A percentile compares a stretch with the other conserved stretches of the same genome.
Conservation (phyloP, 2,888 invertebrate genomes). For the Dynastes hyllus region DNA sequence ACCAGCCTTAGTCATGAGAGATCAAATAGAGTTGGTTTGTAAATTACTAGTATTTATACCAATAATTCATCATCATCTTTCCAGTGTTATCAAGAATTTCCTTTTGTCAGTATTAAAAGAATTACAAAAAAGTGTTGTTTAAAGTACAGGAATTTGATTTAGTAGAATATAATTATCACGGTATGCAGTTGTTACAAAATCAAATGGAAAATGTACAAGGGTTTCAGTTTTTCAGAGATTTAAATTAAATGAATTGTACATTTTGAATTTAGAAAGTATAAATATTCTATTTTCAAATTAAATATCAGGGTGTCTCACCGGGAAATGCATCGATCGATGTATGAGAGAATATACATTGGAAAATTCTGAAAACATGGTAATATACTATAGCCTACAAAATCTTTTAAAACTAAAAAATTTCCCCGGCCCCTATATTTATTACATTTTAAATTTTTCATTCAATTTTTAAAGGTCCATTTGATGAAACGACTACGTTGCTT, state of each 20-base stretch:
- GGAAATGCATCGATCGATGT: too few relatives aligned
- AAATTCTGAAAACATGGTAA: too few relatives aligned
- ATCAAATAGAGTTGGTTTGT: constrained; percentile 84
- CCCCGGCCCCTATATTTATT: too few relatives aligned
- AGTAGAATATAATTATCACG: constrained; percentile 90
- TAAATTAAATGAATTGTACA: constrained; percentile 72
- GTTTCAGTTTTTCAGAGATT: constrained; percentile 86
- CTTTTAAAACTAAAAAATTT: too few relatives aligned
- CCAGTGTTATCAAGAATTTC: constrained; percentile 82
- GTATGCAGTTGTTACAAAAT: constrained; percentile 83
- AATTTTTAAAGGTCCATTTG: too few relatives aligned
- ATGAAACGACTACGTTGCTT: too few relatives aligned
- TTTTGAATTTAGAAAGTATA: too few relatives aligned
- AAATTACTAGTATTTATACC: constrained; percentile 86
- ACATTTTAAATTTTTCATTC: too few relatives aligned
- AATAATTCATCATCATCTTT: constrained; percentile 81
- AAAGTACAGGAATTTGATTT: constrained; percentile 79
- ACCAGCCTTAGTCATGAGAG: constrained; percentile 79
- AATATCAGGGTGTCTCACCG: too few relatives aligned
- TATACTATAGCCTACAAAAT: too few relatives aligned
- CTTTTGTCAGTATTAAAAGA: constrained; percentile 79
- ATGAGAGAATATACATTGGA: too few relatives aligned
- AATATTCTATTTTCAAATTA: too few relatives aligned
- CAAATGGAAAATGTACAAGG: constrained; percentile 84
- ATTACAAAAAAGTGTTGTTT: constrained; percentile 74